A percentile compares a stretch with the other conserved stretches of the same genome.
These are phyloP conservation scores for Hipposideros larvatus DNA, from an alignment of 2,797 vertebrate species.

Conservation along the genomic window DNA sequence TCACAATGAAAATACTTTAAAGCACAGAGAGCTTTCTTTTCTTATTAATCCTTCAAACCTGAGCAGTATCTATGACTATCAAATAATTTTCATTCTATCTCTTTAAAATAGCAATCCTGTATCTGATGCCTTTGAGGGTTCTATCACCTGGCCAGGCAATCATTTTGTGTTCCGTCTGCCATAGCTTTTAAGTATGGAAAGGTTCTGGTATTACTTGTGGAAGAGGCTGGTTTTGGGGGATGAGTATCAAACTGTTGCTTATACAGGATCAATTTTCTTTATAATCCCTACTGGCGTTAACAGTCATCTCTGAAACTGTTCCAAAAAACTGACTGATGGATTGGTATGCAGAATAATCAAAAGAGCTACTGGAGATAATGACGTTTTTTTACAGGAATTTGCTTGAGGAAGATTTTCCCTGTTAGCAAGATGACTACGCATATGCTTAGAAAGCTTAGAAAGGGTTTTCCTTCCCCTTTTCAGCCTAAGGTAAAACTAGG, in stretches of 20 bases:
- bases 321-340: slow-evolving; percentile 57
- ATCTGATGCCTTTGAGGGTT: neutral
- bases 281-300: slow-evolving; percentile 59
- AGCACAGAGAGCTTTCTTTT: neutral
- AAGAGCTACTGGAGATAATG: slow-evolving; percentile 62
- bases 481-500: slow-evolving; percentile 56
- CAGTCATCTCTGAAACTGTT: slow-evolving; percentile 19
- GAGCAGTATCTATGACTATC: neutral
- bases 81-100: neutral
- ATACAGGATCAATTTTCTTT: slow-evolving; percentile 47
- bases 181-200: neutral
- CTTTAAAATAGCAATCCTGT: neutral
- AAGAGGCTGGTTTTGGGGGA: neutral
- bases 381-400: slow-evolving; percentile 52
- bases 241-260: slow-evolving; percentile 48
- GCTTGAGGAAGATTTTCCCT: slow-evolving; percentile 31
- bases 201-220: neutral
- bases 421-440: slow-evolving; percentile 46
- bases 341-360: slow-evolving; percentile 69
- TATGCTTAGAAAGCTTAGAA: slow-evolving; percentile 38
- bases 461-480: slow-evolving; percentile 41
- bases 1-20: neutral
- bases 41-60: slow-evolving; percentile 12
- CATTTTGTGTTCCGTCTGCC: neutral
- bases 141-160: neutral